phyloP scores from a whole-genome alignment of 2,888 invertebrate genomes.

The Trissonchulus latispiculum region DNA sequence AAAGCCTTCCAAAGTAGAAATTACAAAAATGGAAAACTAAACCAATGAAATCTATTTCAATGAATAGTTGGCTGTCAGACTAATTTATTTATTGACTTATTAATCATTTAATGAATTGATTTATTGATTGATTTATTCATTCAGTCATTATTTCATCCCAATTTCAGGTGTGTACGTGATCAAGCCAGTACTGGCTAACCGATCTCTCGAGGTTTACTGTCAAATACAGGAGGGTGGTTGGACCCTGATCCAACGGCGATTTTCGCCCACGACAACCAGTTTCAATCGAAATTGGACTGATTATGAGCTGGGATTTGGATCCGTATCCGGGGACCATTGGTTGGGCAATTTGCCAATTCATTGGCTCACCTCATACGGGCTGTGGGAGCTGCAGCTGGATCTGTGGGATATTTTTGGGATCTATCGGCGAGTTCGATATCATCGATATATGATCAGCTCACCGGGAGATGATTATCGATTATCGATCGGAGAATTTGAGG shows the following conservation, averaged over 20 bases:
- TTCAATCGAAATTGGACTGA: slow-evolving; percentile 25
- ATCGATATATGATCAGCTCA: background rate
- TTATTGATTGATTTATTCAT: background rate
- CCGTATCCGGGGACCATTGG: slow-evolving; percentile 31
- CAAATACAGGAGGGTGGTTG: slow-evolving; percentile 16
- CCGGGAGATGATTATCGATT: background rate
- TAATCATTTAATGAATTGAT: background rate
- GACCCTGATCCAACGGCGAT: slow-evolving; percentile 23
- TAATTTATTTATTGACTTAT: background rate
- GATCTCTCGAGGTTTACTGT: slow-evolving; percentile 20
- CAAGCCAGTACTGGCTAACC: slow-evolving; percentile 9
- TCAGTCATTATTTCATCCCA: background rate
- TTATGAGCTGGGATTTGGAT: slow-evolving; percentile 34
- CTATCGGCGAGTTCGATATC: slow-evolving; percentile 19
- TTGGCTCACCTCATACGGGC: slow-evolving; percentile 11
- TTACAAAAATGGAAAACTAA: no score
- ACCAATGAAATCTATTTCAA: no score
- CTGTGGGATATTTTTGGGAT: slow-evolving; percentile 24
- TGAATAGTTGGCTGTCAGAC: no score
- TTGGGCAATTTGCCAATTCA: slow-evolving; percentile 22
- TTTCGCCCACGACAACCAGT: background rate
- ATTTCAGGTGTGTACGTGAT: slow-evolving; percentile 4
- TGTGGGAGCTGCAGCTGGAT: slow-evolving; percentile 13
- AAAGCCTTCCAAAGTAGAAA: no score
- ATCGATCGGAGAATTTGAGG: background rate